Base-by-base conservation (phyloP, 2,797 vertebrate species). In the Emydoidea blandingii region DNA sequence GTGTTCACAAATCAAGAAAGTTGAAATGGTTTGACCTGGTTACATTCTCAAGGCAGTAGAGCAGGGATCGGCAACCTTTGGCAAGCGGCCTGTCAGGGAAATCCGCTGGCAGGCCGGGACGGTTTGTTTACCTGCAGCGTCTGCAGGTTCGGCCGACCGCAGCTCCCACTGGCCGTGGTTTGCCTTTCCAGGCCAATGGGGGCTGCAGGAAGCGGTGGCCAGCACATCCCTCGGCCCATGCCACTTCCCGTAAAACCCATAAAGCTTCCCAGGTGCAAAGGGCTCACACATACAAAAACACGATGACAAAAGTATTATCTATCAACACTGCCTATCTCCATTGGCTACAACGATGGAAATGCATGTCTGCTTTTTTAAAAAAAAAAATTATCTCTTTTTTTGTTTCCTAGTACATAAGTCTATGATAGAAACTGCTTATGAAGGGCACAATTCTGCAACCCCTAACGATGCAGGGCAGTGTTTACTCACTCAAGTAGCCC, bases 391-490 rank as follows among this genome's bases (percentile, higher is more conserved):
- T 74, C 34, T 72, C 81, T 95, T 92, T 92, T 95, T 93, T 68
- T 47, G 76, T 89, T 89, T 91, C 83, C 76, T 83, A 79, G 88
- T 90, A 94, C 0, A 6, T 86, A 96, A 96, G 76, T 74, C 80
- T 95, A 94, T 97, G 94, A 97, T 97, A 92, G 95, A 94, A 96
- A 94, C 87, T 92, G 90, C 96, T 95, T 93, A 90, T 86, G 87
- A 85, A 95, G 85, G 94, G 12, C 85, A 94, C 44, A 47, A 84
- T 93, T 88, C 84, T 93, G 52, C 59, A 83, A 79, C 92, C 79
- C 81, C 15, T 49, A 79, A 92, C 95, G 59, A 81, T 92, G 94
- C 1, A 34, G 86, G 92, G 89, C 87, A 90, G 37, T 82, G 85
- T 92, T 97, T 96, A 92, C 90, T 97, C 92, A 81, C 83, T 91